Conservation (phyloP, 1,140 invertebrate species). For the Arion vulgaris region DNA sequence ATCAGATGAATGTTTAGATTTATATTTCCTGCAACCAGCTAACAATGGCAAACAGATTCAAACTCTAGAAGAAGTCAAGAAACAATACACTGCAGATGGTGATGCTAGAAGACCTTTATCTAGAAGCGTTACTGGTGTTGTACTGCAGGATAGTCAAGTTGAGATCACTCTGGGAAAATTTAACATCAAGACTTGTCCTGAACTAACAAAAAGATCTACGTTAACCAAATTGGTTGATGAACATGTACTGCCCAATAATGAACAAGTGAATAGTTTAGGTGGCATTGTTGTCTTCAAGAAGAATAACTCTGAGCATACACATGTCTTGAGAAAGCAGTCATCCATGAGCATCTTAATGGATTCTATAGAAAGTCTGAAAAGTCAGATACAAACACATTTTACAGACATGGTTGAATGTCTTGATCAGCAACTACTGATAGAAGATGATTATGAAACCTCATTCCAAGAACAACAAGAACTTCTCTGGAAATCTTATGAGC, state of each 20-base stretch:
- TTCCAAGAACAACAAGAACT: conserved; percentile 4
- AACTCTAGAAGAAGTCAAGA: neutral
- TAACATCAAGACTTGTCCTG: neutral
- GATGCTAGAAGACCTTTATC: neutral
- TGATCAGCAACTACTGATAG: neutral
- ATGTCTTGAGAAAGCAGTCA: neutral
- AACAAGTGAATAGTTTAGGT: neutral
- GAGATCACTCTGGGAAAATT: neutral
- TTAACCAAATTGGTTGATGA: neutral
- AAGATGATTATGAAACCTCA: neutral
- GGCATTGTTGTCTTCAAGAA: neutral
- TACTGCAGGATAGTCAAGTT: too few relatives aligned
- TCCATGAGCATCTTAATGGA: neutral
- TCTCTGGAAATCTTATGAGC: conserved; percentile 34
- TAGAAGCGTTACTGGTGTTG: neutral
- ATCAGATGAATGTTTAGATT: neutral
- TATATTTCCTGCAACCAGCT: neutral
- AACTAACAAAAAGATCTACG: neutral
- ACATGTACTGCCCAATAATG: neutral
- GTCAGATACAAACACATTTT: conserved; percentile 9
- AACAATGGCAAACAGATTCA: neutral
- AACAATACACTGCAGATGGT: neutral
- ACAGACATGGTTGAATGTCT: conserved; percentile 10
- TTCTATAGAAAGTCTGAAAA: conserved; percentile 9
- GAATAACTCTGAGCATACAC: neutral